Percentiles rank a stretch among this genome's conserved stretches.
phyloP scores from a whole-genome alignment of 2,888 invertebrate genomes.

The Patella depressa region DNA sequence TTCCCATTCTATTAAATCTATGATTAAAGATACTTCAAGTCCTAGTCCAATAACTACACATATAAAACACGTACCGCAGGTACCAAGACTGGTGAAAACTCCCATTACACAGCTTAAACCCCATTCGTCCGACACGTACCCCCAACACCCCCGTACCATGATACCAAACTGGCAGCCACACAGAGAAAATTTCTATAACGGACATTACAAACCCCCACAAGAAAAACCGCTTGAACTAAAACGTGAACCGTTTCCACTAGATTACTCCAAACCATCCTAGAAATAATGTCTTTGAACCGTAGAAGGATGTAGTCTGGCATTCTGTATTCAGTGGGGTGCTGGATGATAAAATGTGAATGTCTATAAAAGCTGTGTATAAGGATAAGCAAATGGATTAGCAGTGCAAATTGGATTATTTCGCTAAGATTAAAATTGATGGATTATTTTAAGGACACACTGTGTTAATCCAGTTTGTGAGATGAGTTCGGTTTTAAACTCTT shows the following conservation, averaged over 20 bases:
- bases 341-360: too few relatives aligned
- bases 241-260: neutral
- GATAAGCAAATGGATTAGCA: too few relatives aligned
- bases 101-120: neutral
- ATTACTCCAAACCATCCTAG: conserved; percentile 1
- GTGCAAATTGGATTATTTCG: too few relatives aligned
- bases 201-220: neutral
- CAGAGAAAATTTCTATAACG: neutral
- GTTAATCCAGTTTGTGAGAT: too few relatives aligned
- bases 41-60: neutral
- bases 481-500: too few relatives aligned
- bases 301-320: too few relatives aligned
- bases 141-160: neutral
- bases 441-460: too few relatives aligned
- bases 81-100: neutral
- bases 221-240: neutral
- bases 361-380: too few relatives aligned
- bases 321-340: too few relatives aligned
- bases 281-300: too few relatives aligned
- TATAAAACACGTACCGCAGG: conserved; percentile 3
- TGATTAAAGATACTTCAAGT: neutral
- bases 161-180: conserved; percentile 4
- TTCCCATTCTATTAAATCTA: neutral
- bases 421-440: too few relatives aligned
- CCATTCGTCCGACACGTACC: neutral